Conservation (phyloP, 2,113 vertebrate species). For the Oncorhynchus keta region DNA sequence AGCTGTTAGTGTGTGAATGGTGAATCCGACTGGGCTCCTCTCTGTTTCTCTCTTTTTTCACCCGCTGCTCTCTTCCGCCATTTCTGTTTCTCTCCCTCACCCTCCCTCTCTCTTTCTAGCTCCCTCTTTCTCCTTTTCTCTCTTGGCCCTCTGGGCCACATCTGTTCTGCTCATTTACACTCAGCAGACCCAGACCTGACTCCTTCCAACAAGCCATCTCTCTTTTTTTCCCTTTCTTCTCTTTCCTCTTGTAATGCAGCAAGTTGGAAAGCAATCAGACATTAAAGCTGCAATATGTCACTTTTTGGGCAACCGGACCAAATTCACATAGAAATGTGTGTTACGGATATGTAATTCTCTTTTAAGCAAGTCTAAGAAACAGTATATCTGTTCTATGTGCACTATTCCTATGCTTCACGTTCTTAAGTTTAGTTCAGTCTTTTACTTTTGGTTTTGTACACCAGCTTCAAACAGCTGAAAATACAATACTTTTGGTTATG, state of each 20-base stretch:
- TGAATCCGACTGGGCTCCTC: constrained; percentile 17
- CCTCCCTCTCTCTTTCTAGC: background rate
- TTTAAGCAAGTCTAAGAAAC: too few species aligned
- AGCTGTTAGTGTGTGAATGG: constrained; percentile 56
- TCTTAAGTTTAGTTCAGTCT: too few species aligned
- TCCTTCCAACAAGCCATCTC: constrained; percentile 2
- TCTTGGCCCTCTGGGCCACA: constrained; percentile 15
- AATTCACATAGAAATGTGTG: too few species aligned
- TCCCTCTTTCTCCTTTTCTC: too few species aligned
- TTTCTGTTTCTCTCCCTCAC: background rate
- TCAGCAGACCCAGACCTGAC: constrained; percentile 32
- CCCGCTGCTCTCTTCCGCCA: background rate
- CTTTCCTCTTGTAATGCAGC: constrained; percentile 29
- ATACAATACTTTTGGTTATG: too few species aligned
- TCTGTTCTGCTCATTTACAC: constrained; percentile 56
- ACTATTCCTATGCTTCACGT: too few species aligned
- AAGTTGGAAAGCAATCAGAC: constrained; percentile 55
- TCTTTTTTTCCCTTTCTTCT: background rate
- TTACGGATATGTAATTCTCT: too few species aligned
- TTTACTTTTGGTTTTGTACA: too few species aligned
- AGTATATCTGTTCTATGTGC: too few species aligned
- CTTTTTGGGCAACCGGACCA: too few species aligned
- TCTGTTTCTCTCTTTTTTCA: background rate
- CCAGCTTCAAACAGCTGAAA: too few species aligned
- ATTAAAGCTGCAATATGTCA: too few species aligned